Evolutionary conservation across 2,113 vertebrate species (phyloP), one percentile per base, ranked within the genome.

Genomic region (Engraulis encrasicolus): DNA sequence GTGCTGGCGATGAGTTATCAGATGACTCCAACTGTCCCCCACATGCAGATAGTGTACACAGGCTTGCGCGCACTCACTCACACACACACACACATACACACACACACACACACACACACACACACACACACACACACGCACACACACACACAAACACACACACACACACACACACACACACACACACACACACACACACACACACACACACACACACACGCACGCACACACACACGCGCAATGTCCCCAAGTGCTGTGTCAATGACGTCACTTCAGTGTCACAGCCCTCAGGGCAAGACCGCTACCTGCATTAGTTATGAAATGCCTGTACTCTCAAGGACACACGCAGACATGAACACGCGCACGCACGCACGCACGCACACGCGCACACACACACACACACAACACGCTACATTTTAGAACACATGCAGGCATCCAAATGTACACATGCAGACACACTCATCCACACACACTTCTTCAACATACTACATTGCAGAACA

Each of bases 51-150:
- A n/a, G n/a, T n/a, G n/a, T n/a, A n/a, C n/a, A n/a, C n/a, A n/a
- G n/a, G n/a, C n/a, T n/a, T n/a, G n/a, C n/a, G n/a, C n/a, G n/a
- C n/a, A n/a, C n/a, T n/a, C n/a, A n/a, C n/a, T n/a, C n/a, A n/a
- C n/a, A n/a, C n/a, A n/a, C n/a, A n/a, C n/a, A n/a, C n/a, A 11
- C 54, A 23, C 20, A 61, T 6, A 61, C 54, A 61, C 54, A 23
- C 54, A 61, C 54, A 23, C 20, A 50, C 49, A 50, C 49, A 50
- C 49, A 50, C 49, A 50, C 48, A 52, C 50, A 52, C 6, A 17
- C 19, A n/a, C 54, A 58, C 20, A 58, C 54, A 58, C 54, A 58
- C 54, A 58, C 54, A 58, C 54, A n/a, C 54, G n/a, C n/a, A n/a
- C n/a, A n/a, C n/a, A n/a, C n/a, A n/a, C n/a, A n/a, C n/a, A n/a